Conservation (phyloP, 30 jellyfish, hydroid and myxozoan species). For the Mastigias papua region DNA sequence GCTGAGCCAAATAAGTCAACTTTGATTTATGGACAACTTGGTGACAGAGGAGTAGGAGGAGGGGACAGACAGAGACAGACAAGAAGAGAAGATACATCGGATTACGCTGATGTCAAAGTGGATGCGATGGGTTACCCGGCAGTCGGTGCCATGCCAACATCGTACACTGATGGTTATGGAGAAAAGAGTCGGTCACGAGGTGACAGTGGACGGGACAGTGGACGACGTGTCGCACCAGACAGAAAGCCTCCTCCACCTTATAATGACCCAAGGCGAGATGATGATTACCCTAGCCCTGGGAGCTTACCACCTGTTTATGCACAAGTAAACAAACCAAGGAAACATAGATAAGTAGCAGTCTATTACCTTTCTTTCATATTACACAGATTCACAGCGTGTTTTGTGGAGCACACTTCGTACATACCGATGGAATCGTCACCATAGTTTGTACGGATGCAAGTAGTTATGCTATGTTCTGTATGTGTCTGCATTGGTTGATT, state of each 20-base stretch:
- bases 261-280: constrained; percentile 23
- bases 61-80: constrained; percentile 32
- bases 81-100: constrained; percentile 5
- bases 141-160: constrained; percentile 29
- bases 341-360: constrained; percentile 21
- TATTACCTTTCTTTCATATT: background rate
- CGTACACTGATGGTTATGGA: constrained; percentile 68
- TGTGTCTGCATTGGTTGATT: too few species aligned
- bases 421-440: too few species aligned
- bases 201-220: constrained; percentile 31
- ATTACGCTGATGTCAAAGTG: constrained; percentile 55
- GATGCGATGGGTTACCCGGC: constrained; percentile 58
- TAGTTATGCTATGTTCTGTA: background rate
- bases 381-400: background rate
- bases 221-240: constrained; percentile 47
- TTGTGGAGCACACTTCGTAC: background rate
- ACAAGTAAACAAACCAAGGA: constrained; percentile 61
- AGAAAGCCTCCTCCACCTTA: constrained; percentile 62
- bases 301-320: constrained; percentile 56
- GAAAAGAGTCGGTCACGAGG: constrained; percentile 33
- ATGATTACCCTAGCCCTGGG: constrained; percentile 7
- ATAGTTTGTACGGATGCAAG: background rate
- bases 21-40: constrained; percentile 45
- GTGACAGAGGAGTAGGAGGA: constrained; percentile 43
- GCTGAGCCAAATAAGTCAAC: constrained; percentile 31